Conservation (phyloP, 2,888 invertebrate species). For the Idaea dimidiata region DNA sequence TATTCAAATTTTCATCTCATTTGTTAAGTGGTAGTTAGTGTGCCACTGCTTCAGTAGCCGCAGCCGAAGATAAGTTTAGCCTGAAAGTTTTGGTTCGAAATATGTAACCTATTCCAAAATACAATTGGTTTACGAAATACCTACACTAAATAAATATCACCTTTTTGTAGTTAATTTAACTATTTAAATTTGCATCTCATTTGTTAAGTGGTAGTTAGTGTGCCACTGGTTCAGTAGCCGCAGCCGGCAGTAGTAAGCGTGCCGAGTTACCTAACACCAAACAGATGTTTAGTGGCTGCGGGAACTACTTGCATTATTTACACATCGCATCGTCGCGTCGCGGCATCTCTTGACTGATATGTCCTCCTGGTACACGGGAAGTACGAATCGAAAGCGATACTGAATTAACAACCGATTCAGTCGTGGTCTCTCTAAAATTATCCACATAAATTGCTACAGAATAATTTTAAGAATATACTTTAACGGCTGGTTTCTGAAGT, state of each 20-base stretch:
- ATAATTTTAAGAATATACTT: too few species aligned
- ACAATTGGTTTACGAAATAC: background rate
- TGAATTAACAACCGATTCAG: background rate
- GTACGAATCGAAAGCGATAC: background rate
- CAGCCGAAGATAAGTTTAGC: too few species aligned
- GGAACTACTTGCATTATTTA: background rate
- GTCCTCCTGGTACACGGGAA: background rate
- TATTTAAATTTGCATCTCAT: background rate
- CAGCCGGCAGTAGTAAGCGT: background rate
- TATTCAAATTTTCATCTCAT: background rate
- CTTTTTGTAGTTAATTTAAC: background rate
- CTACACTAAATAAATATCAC: background rate
- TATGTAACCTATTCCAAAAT: too few species aligned
- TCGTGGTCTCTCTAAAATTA: too few species aligned
- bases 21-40: conserved; percentile 1
- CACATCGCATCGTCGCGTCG: background rate
- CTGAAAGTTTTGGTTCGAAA: too few species aligned
- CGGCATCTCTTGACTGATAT: background rate
- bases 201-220: conserved; percentile 1
- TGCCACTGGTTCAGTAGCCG: background rate
- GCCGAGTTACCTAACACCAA: background rate
- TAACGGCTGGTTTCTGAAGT: too few species aligned
- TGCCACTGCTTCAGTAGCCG: background rate
- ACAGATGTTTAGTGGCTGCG: background rate
- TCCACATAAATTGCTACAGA: too few species aligned